Evolutionary conservation across 2,797 vertebrate species (phyloP).

Genomic region (Meda fulgida): DNA sequence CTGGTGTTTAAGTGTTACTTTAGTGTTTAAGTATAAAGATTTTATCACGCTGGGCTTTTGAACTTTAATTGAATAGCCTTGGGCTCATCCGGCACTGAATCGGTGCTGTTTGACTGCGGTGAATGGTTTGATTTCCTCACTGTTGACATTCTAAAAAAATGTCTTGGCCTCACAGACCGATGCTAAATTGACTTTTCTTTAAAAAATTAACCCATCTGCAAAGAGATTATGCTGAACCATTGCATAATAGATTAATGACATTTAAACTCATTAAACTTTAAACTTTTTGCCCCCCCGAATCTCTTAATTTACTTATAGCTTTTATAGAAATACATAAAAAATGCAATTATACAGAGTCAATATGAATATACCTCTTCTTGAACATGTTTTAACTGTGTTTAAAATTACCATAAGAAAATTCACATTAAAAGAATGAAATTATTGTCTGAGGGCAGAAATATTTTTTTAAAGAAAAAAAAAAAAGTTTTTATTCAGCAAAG

Average conservation of each 20-base stretch:
- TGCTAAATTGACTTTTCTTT: neutral
- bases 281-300: too few species aligned
- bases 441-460: too few species aligned
- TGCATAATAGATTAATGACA: too few species aligned
- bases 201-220: neutral
- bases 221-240: too few species aligned
- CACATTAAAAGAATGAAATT: too few species aligned
- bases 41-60: constrained; percentile 21
- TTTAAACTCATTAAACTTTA: too few species aligned
- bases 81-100: neutral
- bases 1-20: constrained; percentile 24
- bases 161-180: neutral
- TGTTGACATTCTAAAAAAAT: neutral
- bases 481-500: too few species aligned
- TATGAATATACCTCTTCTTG: too few species aligned
- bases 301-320: neutral
- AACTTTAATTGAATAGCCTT: constrained; percentile 26
- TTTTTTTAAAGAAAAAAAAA: too few species aligned
- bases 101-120: neutral
- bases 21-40: constrained; percentile 14
- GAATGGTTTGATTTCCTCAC: constrained; percentile 9
- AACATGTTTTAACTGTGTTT: too few species aligned
- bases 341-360: neutral
- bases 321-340: neutral
- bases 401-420: too few species aligned